These are phyloP conservation scores for Harpalus rubripes DNA, from an alignment of 2,888 invertebrate genomes.

Conservation along the genomic window DNA sequence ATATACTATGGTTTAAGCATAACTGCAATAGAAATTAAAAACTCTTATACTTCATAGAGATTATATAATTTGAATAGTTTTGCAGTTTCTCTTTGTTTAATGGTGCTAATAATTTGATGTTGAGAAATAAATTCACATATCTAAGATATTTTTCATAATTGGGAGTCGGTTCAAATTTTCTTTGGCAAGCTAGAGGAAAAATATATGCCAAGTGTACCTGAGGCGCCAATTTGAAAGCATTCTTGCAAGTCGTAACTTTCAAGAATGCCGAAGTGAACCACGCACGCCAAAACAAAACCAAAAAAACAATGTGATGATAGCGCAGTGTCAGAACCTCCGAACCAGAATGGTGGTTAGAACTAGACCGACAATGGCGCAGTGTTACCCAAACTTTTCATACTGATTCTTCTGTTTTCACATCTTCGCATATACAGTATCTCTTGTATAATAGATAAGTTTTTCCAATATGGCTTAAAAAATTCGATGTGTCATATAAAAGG, in stretches of 20 bases:
- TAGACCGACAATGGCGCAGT: background rate
- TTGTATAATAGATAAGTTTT: too few relatives aligned
- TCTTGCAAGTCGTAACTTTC: slow-evolving; percentile 20
- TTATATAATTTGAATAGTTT: too few relatives aligned
- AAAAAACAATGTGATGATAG: slow-evolving; percentile 38
- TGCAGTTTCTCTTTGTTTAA: too few relatives aligned
- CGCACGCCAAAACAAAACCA: slow-evolving; percentile 44
- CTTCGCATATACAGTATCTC: too few relatives aligned
- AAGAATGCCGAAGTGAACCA: slow-evolving; percentile 24
- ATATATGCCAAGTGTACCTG: slow-evolving; percentile 23
- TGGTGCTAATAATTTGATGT: background rate
- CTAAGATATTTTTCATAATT: background rate
- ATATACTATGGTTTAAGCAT: too few relatives aligned
- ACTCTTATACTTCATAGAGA: too few relatives aligned
- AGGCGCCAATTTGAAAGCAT: slow-evolving; percentile 46
- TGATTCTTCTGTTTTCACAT: background rate
- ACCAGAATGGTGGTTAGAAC: slow-evolving; percentile 34
- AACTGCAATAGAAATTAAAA: too few relatives aligned
- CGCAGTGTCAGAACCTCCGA: background rate
- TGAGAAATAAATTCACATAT: slow-evolving; percentile 7
- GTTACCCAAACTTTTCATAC: background rate
- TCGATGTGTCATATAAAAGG: too few relatives aligned
- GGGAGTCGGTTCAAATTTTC: slow-evolving; percentile 21
- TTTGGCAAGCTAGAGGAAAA: slow-evolving; percentile 10
- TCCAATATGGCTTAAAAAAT: too few relatives aligned